Percentiles rank a stretch among this genome's conserved stretches.
phyloP scores from a whole-genome alignment of 2,113 vertebrate species.

The Cathartes aura region DNA sequence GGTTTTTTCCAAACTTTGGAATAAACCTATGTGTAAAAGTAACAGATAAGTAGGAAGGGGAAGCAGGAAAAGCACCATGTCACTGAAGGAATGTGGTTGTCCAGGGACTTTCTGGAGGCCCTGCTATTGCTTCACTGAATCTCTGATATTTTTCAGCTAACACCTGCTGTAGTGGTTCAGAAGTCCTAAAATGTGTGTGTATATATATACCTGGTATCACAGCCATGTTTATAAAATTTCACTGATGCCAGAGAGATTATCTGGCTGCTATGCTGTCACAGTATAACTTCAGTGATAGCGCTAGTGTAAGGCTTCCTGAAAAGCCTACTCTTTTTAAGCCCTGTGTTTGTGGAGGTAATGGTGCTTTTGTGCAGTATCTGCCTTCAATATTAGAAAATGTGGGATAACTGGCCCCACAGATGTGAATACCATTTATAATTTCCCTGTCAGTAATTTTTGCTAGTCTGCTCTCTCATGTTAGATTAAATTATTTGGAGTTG shows the following conservation, averaged over 20 bases:
- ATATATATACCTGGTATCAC: background rate
- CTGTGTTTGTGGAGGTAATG: background rate
- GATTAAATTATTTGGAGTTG: background rate
- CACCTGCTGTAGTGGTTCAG: background rate
- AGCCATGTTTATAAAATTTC: background rate
- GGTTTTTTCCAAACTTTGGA: background rate
- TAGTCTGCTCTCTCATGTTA: background rate
- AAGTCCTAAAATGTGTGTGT: background rate
- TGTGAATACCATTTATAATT: background rate
- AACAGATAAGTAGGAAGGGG: background rate
- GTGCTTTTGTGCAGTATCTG: background rate
- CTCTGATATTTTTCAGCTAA: background rate
- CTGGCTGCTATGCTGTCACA: background rate
- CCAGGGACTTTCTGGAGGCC: background rate
- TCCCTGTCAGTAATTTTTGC: background rate
- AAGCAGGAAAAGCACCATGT: background rate
- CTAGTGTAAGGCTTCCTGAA: background rate
- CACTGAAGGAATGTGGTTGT: background rate
- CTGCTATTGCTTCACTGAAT: background rate
- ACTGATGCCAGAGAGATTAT: background rate
- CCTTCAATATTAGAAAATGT: background rate
- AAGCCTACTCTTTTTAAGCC: background rate
- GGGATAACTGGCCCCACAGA: background rate
- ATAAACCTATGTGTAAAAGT: background rate
- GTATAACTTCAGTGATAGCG: background rate